Percentiles rank a stretch among this genome's conserved stretches.
Evolutionary conservation across 2,888 invertebrate species (phyloP).

Genomic region (Drosophila fulvimacula): DNA sequence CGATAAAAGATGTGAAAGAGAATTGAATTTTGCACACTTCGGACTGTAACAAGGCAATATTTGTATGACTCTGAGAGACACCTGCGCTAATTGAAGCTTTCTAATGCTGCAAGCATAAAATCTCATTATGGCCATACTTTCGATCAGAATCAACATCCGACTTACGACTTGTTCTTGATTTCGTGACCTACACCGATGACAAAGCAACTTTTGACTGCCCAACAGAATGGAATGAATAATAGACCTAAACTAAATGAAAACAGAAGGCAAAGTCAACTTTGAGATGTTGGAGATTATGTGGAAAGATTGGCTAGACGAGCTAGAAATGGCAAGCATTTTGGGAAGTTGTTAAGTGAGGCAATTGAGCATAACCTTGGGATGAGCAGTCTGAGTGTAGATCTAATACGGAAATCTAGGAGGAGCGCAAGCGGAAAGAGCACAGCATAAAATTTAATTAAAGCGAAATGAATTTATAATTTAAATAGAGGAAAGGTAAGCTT

Average conservation of each 20-base stretch:
- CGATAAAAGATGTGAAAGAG: slow-evolving; percentile 9
- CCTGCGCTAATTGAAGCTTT: slow-evolving; percentile 8
- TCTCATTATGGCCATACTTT: slow-evolving; percentile 5
- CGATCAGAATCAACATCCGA: slow-evolving; percentile 12
- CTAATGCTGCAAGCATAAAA: slow-evolving; percentile 7
- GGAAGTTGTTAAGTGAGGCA: not conserved
- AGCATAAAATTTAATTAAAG: not conserved
- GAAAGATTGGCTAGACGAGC: not conserved
- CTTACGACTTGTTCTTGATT: slow-evolving; percentile 3
- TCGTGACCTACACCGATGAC: slow-evolving; percentile 24
- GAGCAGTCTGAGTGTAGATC: not conserved
- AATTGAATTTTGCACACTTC: slow-evolving; percentile 4
- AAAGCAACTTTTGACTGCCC: not conserved
- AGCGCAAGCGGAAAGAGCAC: not conserved
- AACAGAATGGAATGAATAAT: not conserved
- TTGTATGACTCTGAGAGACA: not conserved
- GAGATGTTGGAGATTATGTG: not conserved
- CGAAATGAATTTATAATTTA: not conserved
- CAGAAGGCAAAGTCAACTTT: not conserved
- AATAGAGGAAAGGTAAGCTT: not conserved
- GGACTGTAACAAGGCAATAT: slow-evolving; percentile 4
- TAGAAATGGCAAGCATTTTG: not conserved
- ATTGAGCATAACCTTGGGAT: not conserved
- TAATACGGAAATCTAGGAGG: not conserved
- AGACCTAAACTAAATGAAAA: not conserved